A percentile compares a stretch with the other conserved stretches of the same genome.
Evolutionary conservation across 2,888 invertebrate species (phyloP).

Genomic region (Labia minor): DNA sequence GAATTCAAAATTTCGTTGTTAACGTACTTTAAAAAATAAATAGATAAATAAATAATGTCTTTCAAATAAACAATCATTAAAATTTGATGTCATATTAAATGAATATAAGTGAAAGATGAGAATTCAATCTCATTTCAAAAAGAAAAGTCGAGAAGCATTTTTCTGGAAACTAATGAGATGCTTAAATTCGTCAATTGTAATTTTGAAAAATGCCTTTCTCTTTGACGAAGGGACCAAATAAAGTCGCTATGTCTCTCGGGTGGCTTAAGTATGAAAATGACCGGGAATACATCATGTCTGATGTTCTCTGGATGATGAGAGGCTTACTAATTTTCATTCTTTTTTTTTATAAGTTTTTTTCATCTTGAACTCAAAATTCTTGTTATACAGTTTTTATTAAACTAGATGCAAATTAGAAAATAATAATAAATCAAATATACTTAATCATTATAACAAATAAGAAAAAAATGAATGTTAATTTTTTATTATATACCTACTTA

Average conservation of each 20-base stretch:
- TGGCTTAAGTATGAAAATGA: background rate
- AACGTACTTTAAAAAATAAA: background rate
- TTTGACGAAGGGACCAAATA: background rate
- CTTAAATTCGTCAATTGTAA: constrained; percentile 7
- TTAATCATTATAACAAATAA: background rate
- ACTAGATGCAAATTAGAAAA: too few species aligned
- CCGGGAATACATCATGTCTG: background rate
- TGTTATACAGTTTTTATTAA: too few species aligned
- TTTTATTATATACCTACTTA: background rate
- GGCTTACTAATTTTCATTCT: background rate
- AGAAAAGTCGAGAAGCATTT: background rate
- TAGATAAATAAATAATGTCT: too few species aligned
- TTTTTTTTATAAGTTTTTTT: background rate
- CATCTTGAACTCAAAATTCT: background rate
- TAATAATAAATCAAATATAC: too few species aligned
- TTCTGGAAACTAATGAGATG: background rate
- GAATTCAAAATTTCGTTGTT: background rate
- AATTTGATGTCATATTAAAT: background rate
- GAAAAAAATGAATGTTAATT: background rate
- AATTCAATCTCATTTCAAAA: background rate
- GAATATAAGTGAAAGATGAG: too few species aligned
- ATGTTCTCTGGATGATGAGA: background rate
- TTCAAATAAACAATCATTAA: background rate
- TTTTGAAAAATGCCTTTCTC: constrained; percentile 7
- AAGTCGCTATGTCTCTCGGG: background rate